Conservation (phyloP, 2,888 invertebrate species). For the Drosophila gaucha region DNA sequence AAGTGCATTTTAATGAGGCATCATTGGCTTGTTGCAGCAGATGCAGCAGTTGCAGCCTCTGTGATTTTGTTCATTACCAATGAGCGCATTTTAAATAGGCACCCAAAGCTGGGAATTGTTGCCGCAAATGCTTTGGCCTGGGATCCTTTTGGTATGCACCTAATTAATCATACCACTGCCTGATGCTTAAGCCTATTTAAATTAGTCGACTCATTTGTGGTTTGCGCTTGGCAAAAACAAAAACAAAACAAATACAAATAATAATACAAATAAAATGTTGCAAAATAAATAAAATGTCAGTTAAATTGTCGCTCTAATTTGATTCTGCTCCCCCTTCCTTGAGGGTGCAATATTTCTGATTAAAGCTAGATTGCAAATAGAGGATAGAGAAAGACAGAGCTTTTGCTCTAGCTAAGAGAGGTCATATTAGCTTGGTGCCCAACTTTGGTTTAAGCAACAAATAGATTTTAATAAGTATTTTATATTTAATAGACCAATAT, state of each 20-base stretch:
- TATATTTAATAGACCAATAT: neutral
- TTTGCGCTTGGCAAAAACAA: slow-evolving; percentile 30
- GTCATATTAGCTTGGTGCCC: slow-evolving; percentile 20
- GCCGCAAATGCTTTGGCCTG: slow-evolving; percentile 1
- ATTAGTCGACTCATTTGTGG: slow-evolving; percentile 60
- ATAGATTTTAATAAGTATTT: neutral
- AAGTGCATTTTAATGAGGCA: slow-evolving; percentile 79
- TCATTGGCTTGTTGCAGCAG: slow-evolving; percentile 41
- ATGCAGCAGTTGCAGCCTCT: slow-evolving; percentile 8
- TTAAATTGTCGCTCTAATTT: slow-evolving; percentile 54
- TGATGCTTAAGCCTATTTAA: slow-evolving; percentile 63
- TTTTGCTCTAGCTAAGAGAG: slow-evolving; percentile 1
- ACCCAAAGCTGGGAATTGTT: slow-evolving; percentile 47
- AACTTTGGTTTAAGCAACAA: neutral
- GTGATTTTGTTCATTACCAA: slow-evolving; percentile 53
- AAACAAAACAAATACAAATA: slow-evolving; percentile 18
- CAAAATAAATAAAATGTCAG: slow-evolving; percentile 38
- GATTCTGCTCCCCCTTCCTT: too few relatives aligned
- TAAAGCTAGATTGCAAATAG: neutral
- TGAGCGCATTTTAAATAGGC: slow-evolving; percentile 67
- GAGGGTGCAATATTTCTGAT: slow-evolving; percentile 13
- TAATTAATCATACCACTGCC: slow-evolving; percentile 50
- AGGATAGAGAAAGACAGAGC: slow-evolving; percentile 5
- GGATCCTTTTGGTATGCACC: slow-evolving; percentile 8
- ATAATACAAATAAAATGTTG: slow-evolving; percentile 13